Conservation (phyloP, 2,797 vertebrate genomes). For the Alosa sapidissima region DNA sequence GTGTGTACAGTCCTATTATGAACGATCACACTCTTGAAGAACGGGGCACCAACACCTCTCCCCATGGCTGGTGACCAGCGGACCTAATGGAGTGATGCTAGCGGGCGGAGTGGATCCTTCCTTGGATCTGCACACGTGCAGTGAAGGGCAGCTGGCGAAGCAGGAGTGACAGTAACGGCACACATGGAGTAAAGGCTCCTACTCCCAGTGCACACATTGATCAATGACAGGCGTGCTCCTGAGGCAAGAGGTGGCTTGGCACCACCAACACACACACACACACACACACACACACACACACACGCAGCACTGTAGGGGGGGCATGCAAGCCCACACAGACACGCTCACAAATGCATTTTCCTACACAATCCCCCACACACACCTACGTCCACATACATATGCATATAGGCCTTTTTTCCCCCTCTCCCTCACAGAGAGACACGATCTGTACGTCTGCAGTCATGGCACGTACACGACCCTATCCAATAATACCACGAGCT, state of each 20-base stretch:
- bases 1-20: neutral
- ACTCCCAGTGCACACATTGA: neutral
- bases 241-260: neutral
- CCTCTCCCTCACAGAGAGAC: neutral
- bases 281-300: neutral
- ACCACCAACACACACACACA: neutral
- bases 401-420: neutral
- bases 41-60: neutral
- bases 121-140: neutral
- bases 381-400: neutral
- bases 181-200: neutral
- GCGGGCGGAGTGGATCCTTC: neutral
- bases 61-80: neutral
- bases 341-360: neutral
- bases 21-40: neutral
- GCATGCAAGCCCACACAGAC: slow-evolving; percentile 8
- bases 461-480: neutral
- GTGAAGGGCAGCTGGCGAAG: neutral
- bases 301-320: neutral
- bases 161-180: neutral
- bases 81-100: neutral
- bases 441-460: neutral
- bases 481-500: neutral
- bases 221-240: neutral
- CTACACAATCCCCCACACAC: neutral